phyloP scores from a whole-genome alignment of 2,797 vertebrate species.

The Gephyroberyx darwinii region DNA sequence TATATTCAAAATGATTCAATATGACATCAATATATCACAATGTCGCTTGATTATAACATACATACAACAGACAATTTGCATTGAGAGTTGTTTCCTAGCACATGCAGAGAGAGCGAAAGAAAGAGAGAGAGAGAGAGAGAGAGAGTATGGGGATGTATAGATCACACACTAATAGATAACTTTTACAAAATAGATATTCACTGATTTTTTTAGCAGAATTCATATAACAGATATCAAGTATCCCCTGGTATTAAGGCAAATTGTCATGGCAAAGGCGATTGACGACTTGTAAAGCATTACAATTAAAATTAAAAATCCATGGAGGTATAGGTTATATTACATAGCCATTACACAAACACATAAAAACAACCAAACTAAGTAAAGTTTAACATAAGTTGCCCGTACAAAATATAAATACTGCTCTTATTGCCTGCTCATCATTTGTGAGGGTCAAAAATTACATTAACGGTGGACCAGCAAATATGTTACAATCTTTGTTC shows the following conservation, averaged over 20 bases:
- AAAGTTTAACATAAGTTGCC: conserved; percentile 52
- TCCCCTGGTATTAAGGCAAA: neutral
- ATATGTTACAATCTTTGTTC: conserved; percentile 10
- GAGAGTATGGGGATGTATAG: conserved; percentile 3
- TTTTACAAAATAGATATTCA: conserved; percentile 12
- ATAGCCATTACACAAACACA: conserved; percentile 53
- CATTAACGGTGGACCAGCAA: conserved; percentile 31
- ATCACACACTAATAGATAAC: neutral
- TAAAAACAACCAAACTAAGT: conserved; percentile 37
- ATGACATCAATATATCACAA: conserved; percentile 17
- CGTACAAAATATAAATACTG: conserved; percentile 82
- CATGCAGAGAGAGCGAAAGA: neutral
- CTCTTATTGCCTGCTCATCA: conserved; percentile 39
- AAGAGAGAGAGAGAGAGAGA: neutral
- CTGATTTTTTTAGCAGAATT: conserved; percentile 5
- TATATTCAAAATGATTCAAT: conserved; percentile 22
- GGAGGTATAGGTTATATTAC: conserved; percentile 22
- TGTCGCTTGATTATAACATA: conserved; percentile 20
- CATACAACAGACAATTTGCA: conserved; percentile 36
- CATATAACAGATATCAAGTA: neutral
- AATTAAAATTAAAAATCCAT: neutral
- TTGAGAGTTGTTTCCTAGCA: conserved; percentile 11
- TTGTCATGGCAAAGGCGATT: neutral
- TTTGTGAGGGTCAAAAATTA: conserved; percentile 48
- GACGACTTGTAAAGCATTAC: neutral